Percentiles rank a stretch among this genome's conserved stretches.
Evolutionary conservation across 2,888 invertebrate species (phyloP).

Genomic region (Gari tellinella): DNA sequence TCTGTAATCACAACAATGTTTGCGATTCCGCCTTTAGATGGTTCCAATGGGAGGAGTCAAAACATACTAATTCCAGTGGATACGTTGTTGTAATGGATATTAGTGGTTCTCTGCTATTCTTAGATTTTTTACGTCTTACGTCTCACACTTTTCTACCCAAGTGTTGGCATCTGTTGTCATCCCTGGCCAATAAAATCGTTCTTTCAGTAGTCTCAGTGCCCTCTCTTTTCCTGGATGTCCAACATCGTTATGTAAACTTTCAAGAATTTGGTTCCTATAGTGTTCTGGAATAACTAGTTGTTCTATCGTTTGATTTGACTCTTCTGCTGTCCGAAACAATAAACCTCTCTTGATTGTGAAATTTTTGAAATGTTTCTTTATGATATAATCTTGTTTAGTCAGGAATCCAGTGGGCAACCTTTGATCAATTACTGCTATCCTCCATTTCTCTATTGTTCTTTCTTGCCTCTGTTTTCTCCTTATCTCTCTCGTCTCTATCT

Average conservation of each 20-base stretch:
- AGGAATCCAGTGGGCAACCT: not conserved
- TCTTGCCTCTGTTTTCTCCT: too few relatives aligned
- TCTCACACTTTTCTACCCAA: conserved; percentile 7
- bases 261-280: not conserved
- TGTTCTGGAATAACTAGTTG: not conserved
- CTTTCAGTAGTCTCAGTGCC: not conserved
- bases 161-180: not conserved
- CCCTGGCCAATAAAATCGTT: conserved; percentile 5
- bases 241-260: conserved; percentile 1
- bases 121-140: too few relatives aligned
- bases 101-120: too few relatives aligned
- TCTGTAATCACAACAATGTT: conserved; percentile 18
- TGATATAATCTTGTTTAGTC: not conserved
- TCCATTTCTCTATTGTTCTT: too few relatives aligned
- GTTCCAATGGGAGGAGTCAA: too few relatives aligned
- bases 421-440: too few relatives aligned
- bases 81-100: too few relatives aligned
- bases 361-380: conserved; percentile 10
- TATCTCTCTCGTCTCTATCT: conserved; percentile 6
- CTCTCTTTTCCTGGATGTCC: conserved; percentile 9
- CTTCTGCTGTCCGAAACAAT: not conserved
- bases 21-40: conserved; percentile 5
- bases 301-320: not conserved
- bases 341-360: not conserved
- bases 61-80: too few relatives aligned